Conservation (phyloP, 1,140 invertebrate genomes). For the Hormaphis cornu region DNA sequence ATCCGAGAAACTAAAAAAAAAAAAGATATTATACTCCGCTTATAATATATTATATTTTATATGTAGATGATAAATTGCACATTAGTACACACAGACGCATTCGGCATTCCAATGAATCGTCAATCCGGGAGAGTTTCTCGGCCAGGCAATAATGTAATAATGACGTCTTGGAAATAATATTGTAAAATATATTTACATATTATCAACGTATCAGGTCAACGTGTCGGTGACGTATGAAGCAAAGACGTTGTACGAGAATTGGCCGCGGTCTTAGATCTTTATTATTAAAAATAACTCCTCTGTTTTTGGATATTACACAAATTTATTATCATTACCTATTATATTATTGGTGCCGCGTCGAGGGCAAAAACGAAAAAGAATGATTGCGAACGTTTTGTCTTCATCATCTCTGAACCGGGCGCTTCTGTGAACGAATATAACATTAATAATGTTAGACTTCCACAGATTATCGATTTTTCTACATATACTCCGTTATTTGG, state of each 20-base stretch:
- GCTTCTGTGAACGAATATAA: conserved; percentile 22
- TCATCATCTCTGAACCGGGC: neutral
- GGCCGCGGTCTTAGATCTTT: neutral
- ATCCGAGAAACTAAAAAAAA: neutral
- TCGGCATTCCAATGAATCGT: conserved; percentile 22
- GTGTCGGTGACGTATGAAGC: conserved; percentile 23
- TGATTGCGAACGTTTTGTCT: conserved; percentile 25
- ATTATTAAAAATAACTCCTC: neutral
- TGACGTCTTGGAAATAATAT: conserved; percentile 7
- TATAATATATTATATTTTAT: too few relatives aligned
- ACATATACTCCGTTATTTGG: neutral
- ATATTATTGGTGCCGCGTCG: too few relatives aligned
- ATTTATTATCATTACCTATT: neutral
- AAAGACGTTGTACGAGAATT: conserved; percentile 4
- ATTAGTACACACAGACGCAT: conserved; percentile 27
- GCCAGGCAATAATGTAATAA: neutral
- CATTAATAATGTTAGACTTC: conserved; percentile 6
- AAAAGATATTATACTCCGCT: conserved; percentile 16
- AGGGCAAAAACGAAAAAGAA: neutral
- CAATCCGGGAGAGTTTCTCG: conserved; percentile 7
- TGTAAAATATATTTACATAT: conserved; percentile 26
- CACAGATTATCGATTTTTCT: conserved; percentile 5
- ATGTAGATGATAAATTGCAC: conserved; percentile 17
- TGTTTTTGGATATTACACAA: conserved; percentile 20
- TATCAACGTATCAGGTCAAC: neutral